Evolutionary conservation across 1,140 invertebrate genomes (phyloP).

Genomic region (Carcinoscorpius rotundicauda): DNA sequence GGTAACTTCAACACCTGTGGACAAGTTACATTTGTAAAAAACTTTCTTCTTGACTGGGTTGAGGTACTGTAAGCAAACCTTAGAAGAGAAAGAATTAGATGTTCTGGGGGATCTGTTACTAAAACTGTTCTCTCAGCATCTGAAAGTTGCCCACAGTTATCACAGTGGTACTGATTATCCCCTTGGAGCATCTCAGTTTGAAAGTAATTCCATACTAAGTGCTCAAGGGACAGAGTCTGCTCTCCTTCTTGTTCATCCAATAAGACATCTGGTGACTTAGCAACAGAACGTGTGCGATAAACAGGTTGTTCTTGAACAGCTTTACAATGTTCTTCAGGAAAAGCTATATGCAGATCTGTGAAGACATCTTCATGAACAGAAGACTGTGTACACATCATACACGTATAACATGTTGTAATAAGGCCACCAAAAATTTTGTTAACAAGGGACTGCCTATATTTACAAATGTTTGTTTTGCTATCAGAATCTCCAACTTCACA

Average conservation of each 20-base stretch:
- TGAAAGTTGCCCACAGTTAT: slow-evolving; percentile 54
- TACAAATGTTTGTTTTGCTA: too few relatives aligned
- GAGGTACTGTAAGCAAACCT: slow-evolving; percentile 64
- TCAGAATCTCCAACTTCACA: too few relatives aligned
- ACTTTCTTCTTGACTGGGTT: slow-evolving; percentile 41
- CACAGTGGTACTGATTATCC: slow-evolving; percentile 69
- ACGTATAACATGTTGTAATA: too few relatives aligned
- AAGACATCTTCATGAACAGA: background rate
- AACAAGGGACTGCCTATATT: too few relatives aligned
- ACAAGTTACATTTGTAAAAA: slow-evolving; percentile 33
- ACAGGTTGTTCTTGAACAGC: slow-evolving; percentile 2
- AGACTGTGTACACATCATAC: background rate
- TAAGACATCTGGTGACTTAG: slow-evolving; percentile 51
- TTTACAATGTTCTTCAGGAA: background rate
- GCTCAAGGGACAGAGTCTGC: too few relatives aligned
- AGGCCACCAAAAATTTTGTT: too few relatives aligned
- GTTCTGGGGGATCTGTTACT: slow-evolving; percentile 54
- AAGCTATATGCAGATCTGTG: background rate
- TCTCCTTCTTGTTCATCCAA: too few relatives aligned
- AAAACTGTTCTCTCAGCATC: slow-evolving; percentile 60
- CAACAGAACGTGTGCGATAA: slow-evolving; percentile 30
- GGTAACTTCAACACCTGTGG: slow-evolving; percentile 30
- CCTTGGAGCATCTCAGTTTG: slow-evolving; percentile 59
- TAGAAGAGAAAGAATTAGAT: slow-evolving; percentile 64
- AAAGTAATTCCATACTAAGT: slow-evolving; percentile 42